Evolutionary conservation across 2,888 invertebrate species (phyloP).

Genomic region (Petrophora chlorosata): DNA sequence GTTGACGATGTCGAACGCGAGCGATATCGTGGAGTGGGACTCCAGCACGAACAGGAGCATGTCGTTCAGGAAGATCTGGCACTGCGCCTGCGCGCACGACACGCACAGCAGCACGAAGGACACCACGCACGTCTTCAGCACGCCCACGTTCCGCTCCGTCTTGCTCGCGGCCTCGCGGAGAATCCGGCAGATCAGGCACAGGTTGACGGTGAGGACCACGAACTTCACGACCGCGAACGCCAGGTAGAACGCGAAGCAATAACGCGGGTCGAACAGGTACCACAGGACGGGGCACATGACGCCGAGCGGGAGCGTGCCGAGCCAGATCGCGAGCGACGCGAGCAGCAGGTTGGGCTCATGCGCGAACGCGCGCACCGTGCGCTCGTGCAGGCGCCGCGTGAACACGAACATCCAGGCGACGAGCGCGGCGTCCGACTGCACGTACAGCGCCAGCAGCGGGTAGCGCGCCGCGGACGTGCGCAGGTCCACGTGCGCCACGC

Average conservation of each 20-base stretch:
- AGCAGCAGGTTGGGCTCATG: neutral
- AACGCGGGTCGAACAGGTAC: neutral
- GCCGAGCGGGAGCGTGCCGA: neutral
- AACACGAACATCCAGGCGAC: constrained; percentile 62
- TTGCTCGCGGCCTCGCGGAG: neutral
- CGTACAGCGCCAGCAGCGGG: constrained; percentile 39
- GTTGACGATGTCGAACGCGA: too few species aligned
- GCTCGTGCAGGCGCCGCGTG: constrained; percentile 61
- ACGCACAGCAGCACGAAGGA: too few species aligned
- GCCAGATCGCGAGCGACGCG: neutral
- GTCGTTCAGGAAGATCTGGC: too few species aligned
- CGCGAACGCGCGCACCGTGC: constrained; percentile 42
- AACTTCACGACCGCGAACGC: neutral
- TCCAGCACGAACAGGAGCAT: too few species aligned
- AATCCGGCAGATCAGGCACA: neutral
- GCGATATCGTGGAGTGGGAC: too few species aligned
- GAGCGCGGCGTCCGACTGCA: constrained; percentile 54
- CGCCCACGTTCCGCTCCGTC: too few species aligned
- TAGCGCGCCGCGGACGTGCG: neutral
- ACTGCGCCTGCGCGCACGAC: too few species aligned
- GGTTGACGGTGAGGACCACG: neutral
- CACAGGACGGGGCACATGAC: neutral
- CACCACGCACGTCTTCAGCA: too few species aligned
- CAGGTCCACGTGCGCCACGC: constrained; percentile 27
- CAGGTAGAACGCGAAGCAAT: neutral